phyloP scores from a whole-genome alignment of 1,140 invertebrate genomes.

The Subanguina moxae region DNA sequence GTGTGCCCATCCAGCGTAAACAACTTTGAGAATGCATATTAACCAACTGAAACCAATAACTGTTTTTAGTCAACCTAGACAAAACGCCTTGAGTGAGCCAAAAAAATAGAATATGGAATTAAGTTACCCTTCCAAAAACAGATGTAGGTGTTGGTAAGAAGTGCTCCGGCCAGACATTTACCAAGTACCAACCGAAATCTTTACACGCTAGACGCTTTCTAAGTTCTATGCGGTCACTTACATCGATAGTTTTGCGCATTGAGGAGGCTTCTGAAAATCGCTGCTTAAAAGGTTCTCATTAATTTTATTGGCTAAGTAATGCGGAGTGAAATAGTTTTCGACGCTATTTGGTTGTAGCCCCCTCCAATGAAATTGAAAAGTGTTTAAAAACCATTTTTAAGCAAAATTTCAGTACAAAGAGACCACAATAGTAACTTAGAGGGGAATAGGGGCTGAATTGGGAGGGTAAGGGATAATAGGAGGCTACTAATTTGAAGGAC shows the following conservation, averaged over 20 bases:
- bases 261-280: conserved; percentile 64
- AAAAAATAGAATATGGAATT: neutral
- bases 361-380: too few species aligned
- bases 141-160: conserved; percentile 78
- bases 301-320: too few species aligned
- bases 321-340: too few species aligned
- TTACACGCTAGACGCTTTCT: conserved; percentile 79
- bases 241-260: conserved; percentile 66
- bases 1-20: conserved; percentile 2
- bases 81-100: too few species aligned
- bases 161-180: conserved; percentile 89
- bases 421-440: too few species aligned
- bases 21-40: neutral
- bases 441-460: too few species aligned
- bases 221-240: conserved; percentile 69
- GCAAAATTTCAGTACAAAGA: too few species aligned
- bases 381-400: too few species aligned
- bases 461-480: too few species aligned
- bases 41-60: neutral
- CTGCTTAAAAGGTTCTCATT: too few species aligned
- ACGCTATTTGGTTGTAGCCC: too few species aligned
- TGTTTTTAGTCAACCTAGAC: neutral
- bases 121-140: conserved; percentile 73
- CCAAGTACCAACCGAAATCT: conserved; percentile 90
- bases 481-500: too few species aligned